Evolutionary conservation across 1,140 invertebrate species (phyloP).

Genomic region (Neodiprion pinetum): DNA sequence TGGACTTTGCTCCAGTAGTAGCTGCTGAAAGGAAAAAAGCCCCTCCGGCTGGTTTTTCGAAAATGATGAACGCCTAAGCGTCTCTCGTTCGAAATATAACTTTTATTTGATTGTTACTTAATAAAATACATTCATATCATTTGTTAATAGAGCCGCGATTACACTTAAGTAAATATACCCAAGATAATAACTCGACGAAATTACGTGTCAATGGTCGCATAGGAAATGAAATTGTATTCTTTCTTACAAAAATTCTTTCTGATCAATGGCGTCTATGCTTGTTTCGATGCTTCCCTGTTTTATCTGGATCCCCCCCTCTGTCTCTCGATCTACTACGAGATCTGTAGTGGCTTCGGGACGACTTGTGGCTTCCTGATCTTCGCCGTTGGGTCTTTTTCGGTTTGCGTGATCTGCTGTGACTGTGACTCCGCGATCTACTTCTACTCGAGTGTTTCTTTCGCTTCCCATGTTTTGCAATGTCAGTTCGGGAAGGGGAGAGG

Average conservation of each 20-base stretch:
- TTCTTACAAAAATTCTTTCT: not conserved
- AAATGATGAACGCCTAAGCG: constrained; percentile 33
- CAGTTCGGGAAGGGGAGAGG: constrained; percentile 48
- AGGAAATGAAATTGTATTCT: not conserved
- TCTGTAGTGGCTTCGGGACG: constrained; percentile 61
- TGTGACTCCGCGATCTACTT: constrained; percentile 63
- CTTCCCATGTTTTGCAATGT: constrained; percentile 57
- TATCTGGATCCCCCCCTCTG: constrained; percentile 44
- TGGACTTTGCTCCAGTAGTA: constrained; percentile 60
- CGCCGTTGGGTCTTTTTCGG: constrained; percentile 55
- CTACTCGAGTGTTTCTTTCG: constrained; percentile 60
- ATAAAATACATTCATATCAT: constrained; percentile 3
- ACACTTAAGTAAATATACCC: not conserved
- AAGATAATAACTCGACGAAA: not conserved
- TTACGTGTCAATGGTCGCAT: not conserved
- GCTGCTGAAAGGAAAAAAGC: constrained; percentile 43
- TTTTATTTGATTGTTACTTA: not conserved
- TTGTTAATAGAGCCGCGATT: not conserved
- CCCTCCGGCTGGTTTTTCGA: constrained; percentile 44
- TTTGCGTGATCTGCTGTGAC: constrained; percentile 60
- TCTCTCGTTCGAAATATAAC: constrained; percentile 1
- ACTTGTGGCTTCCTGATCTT: constrained; percentile 61
- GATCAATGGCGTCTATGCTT: constrained; percentile 53
- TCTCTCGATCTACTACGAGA: constrained; percentile 64
- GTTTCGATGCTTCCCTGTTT: constrained; percentile 54